phyloP scores from a whole-genome alignment of 2,113 vertebrate species.

The Ploceus nigricollis region DNA sequence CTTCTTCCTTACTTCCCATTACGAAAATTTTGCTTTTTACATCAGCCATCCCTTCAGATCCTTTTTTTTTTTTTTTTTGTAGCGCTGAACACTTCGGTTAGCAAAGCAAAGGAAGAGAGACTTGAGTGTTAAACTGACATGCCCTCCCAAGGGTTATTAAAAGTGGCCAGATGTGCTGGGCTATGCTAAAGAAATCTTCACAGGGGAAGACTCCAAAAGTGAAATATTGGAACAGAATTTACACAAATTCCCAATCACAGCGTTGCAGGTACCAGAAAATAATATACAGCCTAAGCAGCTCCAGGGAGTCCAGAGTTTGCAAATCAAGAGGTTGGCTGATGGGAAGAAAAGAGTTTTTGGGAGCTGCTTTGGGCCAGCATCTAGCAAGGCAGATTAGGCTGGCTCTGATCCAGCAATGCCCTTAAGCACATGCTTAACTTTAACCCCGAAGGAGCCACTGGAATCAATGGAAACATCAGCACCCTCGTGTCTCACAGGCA shows the following conservation, averaged over 20 bases:
- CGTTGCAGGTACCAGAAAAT: background rate
- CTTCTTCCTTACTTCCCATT: background rate
- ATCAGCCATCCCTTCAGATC: background rate
- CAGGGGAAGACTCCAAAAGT: background rate
- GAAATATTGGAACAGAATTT: background rate
- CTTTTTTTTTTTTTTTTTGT: background rate
- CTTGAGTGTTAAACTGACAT: background rate
- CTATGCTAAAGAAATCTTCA: background rate
- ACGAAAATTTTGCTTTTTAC: background rate
- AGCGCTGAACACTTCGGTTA: background rate
- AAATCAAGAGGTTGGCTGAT: background rate
- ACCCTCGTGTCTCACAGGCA: background rate
- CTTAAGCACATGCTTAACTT: conserved; percentile 42
- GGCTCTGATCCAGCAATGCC: conserved; percentile 30
- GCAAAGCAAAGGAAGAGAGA: conserved; percentile 16
- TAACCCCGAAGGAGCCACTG: background rate
- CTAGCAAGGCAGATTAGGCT: background rate
- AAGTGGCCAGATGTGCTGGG: background rate
- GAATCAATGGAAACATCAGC: background rate
- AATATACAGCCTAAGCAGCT: background rate
- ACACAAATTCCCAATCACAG: background rate
- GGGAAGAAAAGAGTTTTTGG: background rate
- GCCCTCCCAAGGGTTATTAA: background rate
- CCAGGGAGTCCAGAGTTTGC: background rate
- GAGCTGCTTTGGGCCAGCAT: background rate